phyloP scores from a whole-genome alignment of 1,140 invertebrate species.

The Saccostrea glomerata region DNA sequence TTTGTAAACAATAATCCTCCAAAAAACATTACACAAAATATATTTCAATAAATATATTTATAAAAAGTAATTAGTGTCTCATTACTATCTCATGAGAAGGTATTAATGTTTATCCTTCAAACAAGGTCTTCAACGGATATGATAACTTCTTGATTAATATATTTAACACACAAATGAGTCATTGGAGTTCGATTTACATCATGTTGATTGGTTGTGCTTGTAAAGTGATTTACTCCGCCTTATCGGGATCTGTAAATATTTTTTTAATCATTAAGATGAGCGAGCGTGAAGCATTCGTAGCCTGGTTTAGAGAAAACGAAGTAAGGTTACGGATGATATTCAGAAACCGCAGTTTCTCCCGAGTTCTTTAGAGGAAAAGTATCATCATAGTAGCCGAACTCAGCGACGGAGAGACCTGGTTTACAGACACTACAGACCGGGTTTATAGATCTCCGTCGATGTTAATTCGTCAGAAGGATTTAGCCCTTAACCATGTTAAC shows the following conservation, averaged over 20 bases:
- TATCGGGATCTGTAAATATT: no score
- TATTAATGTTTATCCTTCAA: conserved; percentile 4
- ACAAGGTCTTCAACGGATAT: neutral
- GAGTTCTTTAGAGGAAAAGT: no score
- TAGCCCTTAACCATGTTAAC: neutral
- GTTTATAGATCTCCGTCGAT: neutral
- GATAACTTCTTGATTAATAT: neutral
- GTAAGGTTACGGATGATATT: no score
- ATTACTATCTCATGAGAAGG: neutral
- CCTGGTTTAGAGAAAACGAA: no score
- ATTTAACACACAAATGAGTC: conserved; percentile 1
- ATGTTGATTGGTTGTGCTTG: neutral
- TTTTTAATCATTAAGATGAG: no score
- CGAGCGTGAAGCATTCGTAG: no score
- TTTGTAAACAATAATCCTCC: no score
- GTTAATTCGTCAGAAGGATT: neutral
- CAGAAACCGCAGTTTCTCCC: no score
- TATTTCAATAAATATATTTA: conserved; percentile 12
- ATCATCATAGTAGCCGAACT: no score
- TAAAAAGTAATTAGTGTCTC: neutral
- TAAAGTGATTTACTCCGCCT: neutral
- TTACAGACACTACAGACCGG: neutral
- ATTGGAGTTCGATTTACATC: neutral
- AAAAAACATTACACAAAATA: neutral
- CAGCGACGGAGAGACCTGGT: no score